A percentile compares a stretch with the other conserved stretches of the same genome.
Conservation (phyloP, 2,797 vertebrate genomes). For the Myotis myotis region DNA sequence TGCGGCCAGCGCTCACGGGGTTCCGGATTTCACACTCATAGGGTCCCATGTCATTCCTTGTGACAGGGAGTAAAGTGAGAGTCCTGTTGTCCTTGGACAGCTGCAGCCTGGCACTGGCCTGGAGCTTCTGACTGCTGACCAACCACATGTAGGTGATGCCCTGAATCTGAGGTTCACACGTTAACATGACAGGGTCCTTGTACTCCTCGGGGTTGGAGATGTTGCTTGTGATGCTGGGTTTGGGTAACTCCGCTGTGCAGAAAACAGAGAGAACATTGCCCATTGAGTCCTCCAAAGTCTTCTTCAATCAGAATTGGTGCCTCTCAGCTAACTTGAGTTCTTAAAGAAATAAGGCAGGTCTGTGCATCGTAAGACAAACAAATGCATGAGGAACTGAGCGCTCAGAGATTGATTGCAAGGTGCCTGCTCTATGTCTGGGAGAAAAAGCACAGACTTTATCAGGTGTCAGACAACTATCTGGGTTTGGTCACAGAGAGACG, state of each 20-base stretch:
- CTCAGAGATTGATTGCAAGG: neutral
- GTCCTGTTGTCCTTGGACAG: no score
- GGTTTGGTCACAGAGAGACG: neutral
- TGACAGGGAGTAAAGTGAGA: no score
- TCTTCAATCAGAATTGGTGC: neutral
- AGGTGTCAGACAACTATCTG: fast-evolving
- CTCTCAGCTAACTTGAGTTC: neutral
- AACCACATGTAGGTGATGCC: neutral
- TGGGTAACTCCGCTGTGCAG: neutral
- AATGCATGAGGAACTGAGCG: neutral
- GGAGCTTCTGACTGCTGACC: no score
- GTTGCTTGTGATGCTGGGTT: neutral
- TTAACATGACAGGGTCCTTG: neutral
- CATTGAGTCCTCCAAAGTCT: neutral
- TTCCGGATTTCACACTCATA: no score
- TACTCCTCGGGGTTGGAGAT: neutral
- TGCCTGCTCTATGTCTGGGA: fast-evolving
- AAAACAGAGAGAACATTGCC: neutral
- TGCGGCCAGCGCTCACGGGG: no score
- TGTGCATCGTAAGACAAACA: neutral
- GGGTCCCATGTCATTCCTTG: no score
- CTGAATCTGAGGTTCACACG: no score
- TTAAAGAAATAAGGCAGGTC: neutral
- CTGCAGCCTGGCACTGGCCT: no score
- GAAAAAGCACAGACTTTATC: neutral